Base-by-base conservation (phyloP, 2,797 vertebrate genomes). In the Mus spretus region DNA sequence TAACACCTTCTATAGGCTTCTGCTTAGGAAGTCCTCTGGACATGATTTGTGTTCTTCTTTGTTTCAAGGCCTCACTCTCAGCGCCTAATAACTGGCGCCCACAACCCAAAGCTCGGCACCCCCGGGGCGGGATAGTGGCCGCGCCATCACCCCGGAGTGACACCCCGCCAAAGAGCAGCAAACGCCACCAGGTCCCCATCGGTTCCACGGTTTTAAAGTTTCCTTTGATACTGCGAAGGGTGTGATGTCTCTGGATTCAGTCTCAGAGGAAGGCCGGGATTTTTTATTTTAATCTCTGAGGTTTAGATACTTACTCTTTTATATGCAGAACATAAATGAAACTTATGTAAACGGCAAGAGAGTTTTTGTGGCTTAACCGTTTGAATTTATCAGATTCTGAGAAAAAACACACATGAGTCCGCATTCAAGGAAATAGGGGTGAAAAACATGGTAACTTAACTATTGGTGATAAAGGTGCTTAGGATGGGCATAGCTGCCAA, bases 1-100 rank as follows among this genome's bases (percentile, higher is more conserved):
- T 99, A 90, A 99, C 99, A 75, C 99, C 99, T n/a, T 99, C 80
- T 96, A 99, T 99, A 7, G 99, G 99, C 94, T 99, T 99, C 98
- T 99, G 99, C 94, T 99, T 99, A n/a, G 99, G 99, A 88, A 99
- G 98, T 95, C 99, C 99, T 53, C 98, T 98, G 0, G 99, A 98
- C 99, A 99, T 99, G 93, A 99, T 98, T 97, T 98, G 99, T 96
- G 94, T 97, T 85, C 99, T 99, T 91, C 96, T 99, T 90, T 99
- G 99, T 98, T 98, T 98, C 17, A 99, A 77, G 5, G 95, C 94
- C 28, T 98, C 98, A 95, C 99, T 98, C 78, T 97, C 97, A 86
- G 98, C 95, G 44, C 96, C 61, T 22, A 99, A 98, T 40, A 98
- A 98, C 99, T 99, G 37, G 37, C 37, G 37, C 37, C 37, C 37